Evolutionary conservation across 2,888 invertebrate genomes (phyloP), one percentile per base, ranked within the genome.

Genomic region (Apotomis betuletana): DNA sequence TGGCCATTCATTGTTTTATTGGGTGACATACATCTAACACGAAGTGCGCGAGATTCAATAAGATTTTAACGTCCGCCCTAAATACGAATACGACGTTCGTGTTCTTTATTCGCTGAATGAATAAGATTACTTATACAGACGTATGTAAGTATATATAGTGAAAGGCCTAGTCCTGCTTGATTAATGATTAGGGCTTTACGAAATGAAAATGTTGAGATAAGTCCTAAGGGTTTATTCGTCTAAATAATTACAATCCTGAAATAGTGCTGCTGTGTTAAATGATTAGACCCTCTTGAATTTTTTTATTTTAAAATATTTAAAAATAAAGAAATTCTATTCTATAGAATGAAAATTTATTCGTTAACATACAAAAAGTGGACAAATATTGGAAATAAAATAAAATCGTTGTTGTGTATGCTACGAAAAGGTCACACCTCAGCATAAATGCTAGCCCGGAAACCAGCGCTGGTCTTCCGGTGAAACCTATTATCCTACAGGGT

Each of bases 1-100:
- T 78, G 80, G 76, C 79, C 76, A 79, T 83, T 78, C 77, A 77
- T 77, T 79, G 77, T 78, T 85, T 84, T 83, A 83, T 85, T 78
- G 77, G 75, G 61, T 67, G 77, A 77, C 75, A 77, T 78, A 78
- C 75, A 77, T 78, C 75, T 75, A 74, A 64, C 58, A 70, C 71
- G 67, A 73, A 70, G 69, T 62, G 69, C 67, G 69, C 69, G 69
- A 74, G 61, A 74, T 76, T 74, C 74, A 74, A 77, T 77, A 72
- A 67, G 70, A 75, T 70, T 74, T 70, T 69, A 59, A 54, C 67
- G 55, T 44, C 44, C 64, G 51, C 15, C 55, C 44, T 27, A 41
- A 55, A 41, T 71, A 61, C 36, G 13, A n/a, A 27, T 71, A 61
- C 36, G 13, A n/a, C 15, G n/a, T 58, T 54, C 12, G 4, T 60